Percentiles rank a stretch among this genome's conserved stretches.
phyloP scores from a whole-genome alignment of 1,140 invertebrate species.

The Gonioctena quinquepunctata region DNA sequence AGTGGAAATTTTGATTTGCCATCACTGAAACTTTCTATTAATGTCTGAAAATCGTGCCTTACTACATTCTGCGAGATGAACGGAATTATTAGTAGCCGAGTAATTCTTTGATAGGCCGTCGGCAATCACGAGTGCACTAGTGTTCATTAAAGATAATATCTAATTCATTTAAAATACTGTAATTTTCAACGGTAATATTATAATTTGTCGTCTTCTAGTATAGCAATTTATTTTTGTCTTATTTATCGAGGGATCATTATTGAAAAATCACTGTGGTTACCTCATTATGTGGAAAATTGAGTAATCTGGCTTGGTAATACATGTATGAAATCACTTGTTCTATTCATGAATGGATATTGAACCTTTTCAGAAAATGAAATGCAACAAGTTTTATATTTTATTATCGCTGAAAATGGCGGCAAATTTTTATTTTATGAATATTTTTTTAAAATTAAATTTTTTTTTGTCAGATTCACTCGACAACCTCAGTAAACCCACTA shows the following conservation, averaged over 20 bases:
- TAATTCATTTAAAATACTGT: constrained; percentile 38
- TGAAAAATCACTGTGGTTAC: background rate
- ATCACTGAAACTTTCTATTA: background rate
- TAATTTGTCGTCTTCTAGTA: constrained; percentile 1
- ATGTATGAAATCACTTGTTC: background rate
- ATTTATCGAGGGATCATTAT: background rate
- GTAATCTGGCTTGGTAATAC: background rate
- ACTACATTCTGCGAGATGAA: constrained; percentile 35
- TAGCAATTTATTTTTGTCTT: constrained; percentile 7
- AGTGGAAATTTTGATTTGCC: background rate
- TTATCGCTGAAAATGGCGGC: too few relatives aligned
- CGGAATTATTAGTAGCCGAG: constrained; percentile 36
- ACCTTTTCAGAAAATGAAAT: too few relatives aligned
- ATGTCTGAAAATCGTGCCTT: constrained; percentile 26
- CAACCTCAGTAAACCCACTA: too few relatives aligned
- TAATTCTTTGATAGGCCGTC: constrained; percentile 31
- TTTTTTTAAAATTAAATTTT: too few relatives aligned
- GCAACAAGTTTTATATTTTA: too few relatives aligned
- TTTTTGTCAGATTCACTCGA: too few relatives aligned
- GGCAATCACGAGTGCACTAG: constrained; percentile 32
- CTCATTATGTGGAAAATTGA: background rate
- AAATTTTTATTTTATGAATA: too few relatives aligned
- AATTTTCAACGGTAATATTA: constrained; percentile 24
- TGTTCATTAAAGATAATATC: constrained; percentile 36
- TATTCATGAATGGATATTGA: background rate